Evolutionary conservation across 2,113 vertebrate species (phyloP), one percentile per base, ranked within the genome.

Genomic region (Callaeas wilsoni): DNA sequence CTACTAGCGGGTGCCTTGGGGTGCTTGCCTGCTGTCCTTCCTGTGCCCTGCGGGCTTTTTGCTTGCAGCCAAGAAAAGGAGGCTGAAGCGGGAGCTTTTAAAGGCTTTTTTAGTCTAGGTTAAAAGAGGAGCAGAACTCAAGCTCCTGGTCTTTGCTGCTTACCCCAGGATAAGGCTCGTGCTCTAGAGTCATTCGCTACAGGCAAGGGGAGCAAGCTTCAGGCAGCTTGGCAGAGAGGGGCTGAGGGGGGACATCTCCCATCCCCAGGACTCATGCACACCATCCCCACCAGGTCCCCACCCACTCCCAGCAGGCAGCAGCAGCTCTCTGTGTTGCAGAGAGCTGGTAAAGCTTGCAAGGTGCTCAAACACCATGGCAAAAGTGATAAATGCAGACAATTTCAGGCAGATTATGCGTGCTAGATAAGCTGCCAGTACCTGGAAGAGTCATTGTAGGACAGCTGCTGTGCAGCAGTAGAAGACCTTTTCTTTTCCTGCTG

Each of bases 221-320:
- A 47, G 67, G 52, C 42, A 85, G 42, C 13, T 42, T 60, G 70
- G 42, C 3, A 3, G 17, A 47, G n/a, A 79, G 25, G n/a, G 32
- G 6, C 35, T 41, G 17, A 41, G 46, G 16, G 14, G 11, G 7
- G 6, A n/a, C 4, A 3, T 63, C 37, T 81, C 44, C 67, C 49
- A 52, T 27, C 11, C 18, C 57, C 42, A 56, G 68, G 44, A 44
- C 7, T 52, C 35, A 13, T 2, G 3, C 30, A 3, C 1, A 0
- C n/a, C 39, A 26, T 21, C 39, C 18, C 13, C 53, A 12, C 32
- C 4, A 0, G 25, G 4, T 70, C 65, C 52, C n/a, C 21, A 29
- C 27, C 10, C 13, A 3, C 20, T 52, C 42, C 69, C 49, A 39
- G 46, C 73, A 39, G 37, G 29, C 27, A 94, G 41, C 85, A 85